Base-by-base conservation (phyloP, 2,888 invertebrate genomes). In the Dioctria linearis region DNA sequence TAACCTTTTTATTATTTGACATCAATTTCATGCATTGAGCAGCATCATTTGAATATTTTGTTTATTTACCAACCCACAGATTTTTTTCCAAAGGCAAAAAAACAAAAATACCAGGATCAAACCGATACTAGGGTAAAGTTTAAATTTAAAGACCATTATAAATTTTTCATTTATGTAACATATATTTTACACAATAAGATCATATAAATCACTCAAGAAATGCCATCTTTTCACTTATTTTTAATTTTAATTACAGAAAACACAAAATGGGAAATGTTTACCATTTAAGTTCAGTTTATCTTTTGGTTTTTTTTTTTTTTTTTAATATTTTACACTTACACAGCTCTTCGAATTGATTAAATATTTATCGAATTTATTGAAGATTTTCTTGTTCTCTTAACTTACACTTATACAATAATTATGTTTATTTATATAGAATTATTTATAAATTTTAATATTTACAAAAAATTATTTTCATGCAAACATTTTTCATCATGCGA, bases 161-260 rank as follows among this genome's bases (percentile, higher is more conserved):
- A 71, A 67, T 78, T 81, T 71, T 67, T 78, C 76, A 78, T 80
- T 65, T 80, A 81, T 81, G 78, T 81, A 81, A 81, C 81, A 81
- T 81, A 81, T 81, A 81, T 81, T 81, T 80, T 81, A 81, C 81
- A 81, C 81, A 81, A 81, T 81, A 81, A 81, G 81, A 81, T 80
- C 78, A 78, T 80, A 81, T 81, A 81, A 81, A 81, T 81, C 81
- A 81, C 81, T 81, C 81, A 81, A 80, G 81, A 81, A 81, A 69
- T 79, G 54, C 78, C 59, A 75, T 66, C 49, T 66, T 79, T 80
- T 65, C 25, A 51, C 42, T 67, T 80, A 69, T 42, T 69, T 61
- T 78, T 57, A 54, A 13, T 71, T 76, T 76, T 59, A 46, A 54
- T 78, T 54, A 66, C 54, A 66, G 54, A 78, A 66, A 61, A 25